Evolutionary conservation across 2,113 vertebrate genomes (phyloP), one percentile per base, ranked within the genome.

Genomic region (Siphamia tubifer): DNA sequence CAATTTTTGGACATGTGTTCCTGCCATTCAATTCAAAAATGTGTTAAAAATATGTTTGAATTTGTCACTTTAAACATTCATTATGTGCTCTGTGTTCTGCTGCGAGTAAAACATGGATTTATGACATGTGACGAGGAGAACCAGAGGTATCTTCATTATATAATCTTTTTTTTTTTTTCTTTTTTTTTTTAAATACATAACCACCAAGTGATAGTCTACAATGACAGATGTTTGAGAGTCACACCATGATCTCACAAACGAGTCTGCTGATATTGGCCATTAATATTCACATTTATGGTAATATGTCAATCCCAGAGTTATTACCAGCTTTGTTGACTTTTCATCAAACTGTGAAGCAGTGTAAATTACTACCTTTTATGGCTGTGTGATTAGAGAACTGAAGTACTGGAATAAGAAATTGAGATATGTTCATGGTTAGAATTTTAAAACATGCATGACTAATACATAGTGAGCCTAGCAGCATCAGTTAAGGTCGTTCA

Each of bases 321-420:
- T 60, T 53, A 32, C 11, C 17, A n/a, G 15, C 45, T 54, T 44
- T 36, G 23, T 19, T 72, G 40, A 42, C 19, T 70, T 53, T 55
- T 34, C 13, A 21, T 71, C 43, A 19, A 16, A 38, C 20, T 48
- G 27, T 25, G 16, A 42, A 38, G 31, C 2, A 1, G 16, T 64
- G 2, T 31, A 23, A 56, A 67, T 13, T 21, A 34, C 36, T 17
- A 7, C 43, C 65, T 70, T 74, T 70, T 57, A 74, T 20, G 44
- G 44, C 17, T 11, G 40, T 10, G 3, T 23, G 11, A 64, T 16
- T 25, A 24, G 13, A 52, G 16, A 13, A 38, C 15, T 39, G 15
- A 1, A 23, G 42, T 38, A 20, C 8, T 27, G 28, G 31, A 54
- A 30, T 12, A 30, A 53, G 53, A 40, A 66, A 24, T 24, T 0